Percentiles rank a stretch among this genome's conserved stretches.
These are phyloP conservation scores for Gyrodactylus bullatarudis DNA, from an alignment of 1,140 invertebrate genomes.

Conservation along the genomic window DNA sequence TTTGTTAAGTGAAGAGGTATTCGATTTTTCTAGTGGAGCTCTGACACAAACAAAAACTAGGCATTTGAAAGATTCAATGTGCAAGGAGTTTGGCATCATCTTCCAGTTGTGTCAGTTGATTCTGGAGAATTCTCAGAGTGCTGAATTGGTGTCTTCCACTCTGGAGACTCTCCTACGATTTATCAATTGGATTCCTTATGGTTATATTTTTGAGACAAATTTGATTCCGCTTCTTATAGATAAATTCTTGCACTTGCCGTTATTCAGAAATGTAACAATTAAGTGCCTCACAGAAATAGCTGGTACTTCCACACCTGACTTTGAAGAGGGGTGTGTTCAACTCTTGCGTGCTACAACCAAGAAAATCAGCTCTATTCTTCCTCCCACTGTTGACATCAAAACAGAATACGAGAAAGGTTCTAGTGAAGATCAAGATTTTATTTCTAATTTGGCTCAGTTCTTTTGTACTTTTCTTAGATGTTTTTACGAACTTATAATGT, in stretches of 20 bases:
- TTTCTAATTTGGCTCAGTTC: slow-evolving; percentile 87
- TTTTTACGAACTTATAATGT: slow-evolving; percentile 44
- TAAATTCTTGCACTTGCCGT: slow-evolving; percentile 67
- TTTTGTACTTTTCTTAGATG: slow-evolving; percentile 82
- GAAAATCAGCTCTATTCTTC: slow-evolving; percentile 34
- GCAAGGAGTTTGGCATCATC: slow-evolving; percentile 78
- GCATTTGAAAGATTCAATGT: slow-evolving; percentile 98
- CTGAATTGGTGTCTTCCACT: slow-evolving; percentile 57
- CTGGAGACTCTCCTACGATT: slow-evolving; percentile 76
- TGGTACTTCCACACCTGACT: background rate
- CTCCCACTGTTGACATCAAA: slow-evolving; percentile 52
- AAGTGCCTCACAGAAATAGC: slow-evolving; percentile 88
- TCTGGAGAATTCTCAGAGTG: slow-evolving; percentile 72
- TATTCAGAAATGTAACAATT: slow-evolving; percentile 86
- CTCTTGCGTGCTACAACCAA: background rate
- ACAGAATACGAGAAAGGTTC: slow-evolving; percentile 58
- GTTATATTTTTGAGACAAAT: slow-evolving; percentile 96
- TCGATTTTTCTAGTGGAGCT: slow-evolving; percentile 85
- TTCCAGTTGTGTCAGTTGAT: slow-evolving; percentile 90
- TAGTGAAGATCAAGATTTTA: slow-evolving; percentile 92
- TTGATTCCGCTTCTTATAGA: slow-evolving; percentile 48
- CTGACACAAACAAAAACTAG: slow-evolving; percentile 95
- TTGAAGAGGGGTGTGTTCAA: background rate
- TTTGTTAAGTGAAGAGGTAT: slow-evolving; percentile 78
- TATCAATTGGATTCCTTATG: slow-evolving; percentile 93